Base-by-base conservation (phyloP, 2,888 invertebrate species). In the Glaucopsyche alexis region DNA sequence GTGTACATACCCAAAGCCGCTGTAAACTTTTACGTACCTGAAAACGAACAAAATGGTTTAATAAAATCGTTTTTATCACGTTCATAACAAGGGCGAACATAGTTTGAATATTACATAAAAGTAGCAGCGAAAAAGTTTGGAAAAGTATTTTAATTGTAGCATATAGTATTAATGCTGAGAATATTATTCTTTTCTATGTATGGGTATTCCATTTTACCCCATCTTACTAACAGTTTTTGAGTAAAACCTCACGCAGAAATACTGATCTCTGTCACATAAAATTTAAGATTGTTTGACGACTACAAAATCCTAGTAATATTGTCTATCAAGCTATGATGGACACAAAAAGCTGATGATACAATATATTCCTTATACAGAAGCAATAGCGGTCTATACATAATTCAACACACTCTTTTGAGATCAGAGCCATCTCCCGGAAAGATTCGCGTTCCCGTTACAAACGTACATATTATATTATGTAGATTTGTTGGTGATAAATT, bases 381-480 rank as follows among this genome's bases (percentile, higher is more conserved):
- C 47, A 47, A 47, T 47, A 47, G 47, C 11, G 3, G 47, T 47
- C 9, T 72, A 75, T 76, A 73, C 73, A 75, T 76, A 65, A 65
- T 65, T 65, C 64, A 65, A 65, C 29, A 65, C 64, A 65, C 64
- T 40, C 14, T 38, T 65, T 65, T 29, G 38, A 65, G 40, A 65
- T 65, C 64, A 65, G 38, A 65, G 29, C 38, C 64, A 65, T 65
- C 64, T 65, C 19, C 64, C 60, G 64, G 64, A 29, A 29, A 29
- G 29, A 65, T 38, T 38, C 64, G 38, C 14, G 29, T 47, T 47
- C 47, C 11, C 13, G 1, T 47, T 47, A 47, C 47, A 11, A 47
- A 47, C 47, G 47, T 47, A 42, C 42, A 47, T 47, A 47, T 47
- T 47, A 47, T 13, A 47, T 47, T 47, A 47, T 47, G 13, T 11